These are phyloP conservation scores for Isaurus tuberculatus DNA, from an alignment of 92 coral and sea anemone species.

Conservation along the genomic window DNA sequence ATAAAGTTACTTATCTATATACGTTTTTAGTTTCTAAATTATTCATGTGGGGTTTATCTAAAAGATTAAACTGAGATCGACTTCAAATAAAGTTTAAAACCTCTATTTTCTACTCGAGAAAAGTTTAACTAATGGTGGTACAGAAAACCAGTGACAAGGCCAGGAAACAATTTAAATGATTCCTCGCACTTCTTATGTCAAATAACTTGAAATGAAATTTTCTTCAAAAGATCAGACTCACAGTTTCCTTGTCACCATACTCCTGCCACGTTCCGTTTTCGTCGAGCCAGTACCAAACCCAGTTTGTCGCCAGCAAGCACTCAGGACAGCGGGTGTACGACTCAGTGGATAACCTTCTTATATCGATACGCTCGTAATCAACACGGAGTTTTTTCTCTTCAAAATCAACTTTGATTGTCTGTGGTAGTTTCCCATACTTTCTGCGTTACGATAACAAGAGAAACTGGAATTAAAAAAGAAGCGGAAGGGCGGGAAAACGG, in stretches of 20 bases:
- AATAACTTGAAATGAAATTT: too few relatives aligned
- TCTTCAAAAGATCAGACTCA: not conserved
- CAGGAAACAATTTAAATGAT: too few relatives aligned
- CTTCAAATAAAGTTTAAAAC: too few relatives aligned
- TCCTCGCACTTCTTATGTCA: too few relatives aligned
- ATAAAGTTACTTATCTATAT: too few relatives aligned
- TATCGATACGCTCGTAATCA: constrained; percentile 68
- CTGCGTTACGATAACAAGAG: not conserved
- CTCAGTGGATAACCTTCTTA: constrained; percentile 78
- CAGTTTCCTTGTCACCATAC: constrained; percentile 61
- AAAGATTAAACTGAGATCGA: too few relatives aligned
- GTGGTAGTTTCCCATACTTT: not conserved
- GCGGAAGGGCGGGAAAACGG: not conserved
- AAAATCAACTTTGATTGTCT: constrained; percentile 65
- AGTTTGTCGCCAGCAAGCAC: constrained; percentile 68
- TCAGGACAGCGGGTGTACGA: constrained; percentile 59
- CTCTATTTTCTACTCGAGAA: too few relatives aligned
- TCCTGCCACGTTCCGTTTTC: constrained; percentile 76
- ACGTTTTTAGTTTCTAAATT: too few relatives aligned
- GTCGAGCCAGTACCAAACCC: constrained; percentile 90
- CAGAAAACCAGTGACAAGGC: too few relatives aligned
- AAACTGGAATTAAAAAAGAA: not conserved
- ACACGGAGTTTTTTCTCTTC: constrained; percentile 73
- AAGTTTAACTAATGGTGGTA: too few relatives aligned
- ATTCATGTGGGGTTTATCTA: too few relatives aligned